A percentile compares a stretch with the other conserved stretches of the same genome.
Conservation (phyloP, 2,888 invertebrate species). For the Leptodirus hochenwartii region DNA sequence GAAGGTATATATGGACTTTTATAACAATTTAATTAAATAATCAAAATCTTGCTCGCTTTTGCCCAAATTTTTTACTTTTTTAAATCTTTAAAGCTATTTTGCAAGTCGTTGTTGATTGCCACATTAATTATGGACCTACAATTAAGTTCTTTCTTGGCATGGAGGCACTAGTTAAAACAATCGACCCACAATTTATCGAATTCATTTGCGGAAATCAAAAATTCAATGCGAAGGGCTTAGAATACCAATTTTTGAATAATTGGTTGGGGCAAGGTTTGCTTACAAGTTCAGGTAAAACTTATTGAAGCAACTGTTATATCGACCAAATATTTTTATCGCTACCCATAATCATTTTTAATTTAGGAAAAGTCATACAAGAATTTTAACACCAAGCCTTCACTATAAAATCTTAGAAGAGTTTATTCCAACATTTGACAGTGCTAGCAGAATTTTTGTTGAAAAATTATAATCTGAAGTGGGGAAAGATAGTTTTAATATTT, state of each 20-base stretch:
- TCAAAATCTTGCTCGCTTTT: no score
- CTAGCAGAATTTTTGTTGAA: conserved; percentile 33
- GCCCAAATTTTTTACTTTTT: no score
- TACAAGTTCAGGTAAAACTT: conserved; percentile 20
- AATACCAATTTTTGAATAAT: conserved; percentile 19
- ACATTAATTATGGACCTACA: no score
- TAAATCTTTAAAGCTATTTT: no score
- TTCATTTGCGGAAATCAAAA: conserved; percentile 18
- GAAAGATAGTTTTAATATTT: conserved; percentile 32
- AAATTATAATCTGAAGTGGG: conserved; percentile 28
- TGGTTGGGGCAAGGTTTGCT: conserved; percentile 25
- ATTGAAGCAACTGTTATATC: conserved; percentile 2
- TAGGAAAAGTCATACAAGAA: conserved; percentile 1
- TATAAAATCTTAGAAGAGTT: conserved; percentile 51
- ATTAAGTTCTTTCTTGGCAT: no score
- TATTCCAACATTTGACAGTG: conserved; percentile 42
- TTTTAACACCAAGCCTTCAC: conserved; percentile 29
- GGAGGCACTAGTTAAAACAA: no score
- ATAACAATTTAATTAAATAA: no score
- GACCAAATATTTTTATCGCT: not conserved
- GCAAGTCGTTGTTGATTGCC: no score
- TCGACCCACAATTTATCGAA: conserved; percentile 14
- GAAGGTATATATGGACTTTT: no score
- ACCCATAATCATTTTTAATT: not conserved
- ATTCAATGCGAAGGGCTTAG: conserved; percentile 19